A percentile compares a stretch with the other conserved stretches of the same genome.
Conservation (phyloP, 2,113 vertebrate genomes). For the Melanerpes aurifrons region DNA sequence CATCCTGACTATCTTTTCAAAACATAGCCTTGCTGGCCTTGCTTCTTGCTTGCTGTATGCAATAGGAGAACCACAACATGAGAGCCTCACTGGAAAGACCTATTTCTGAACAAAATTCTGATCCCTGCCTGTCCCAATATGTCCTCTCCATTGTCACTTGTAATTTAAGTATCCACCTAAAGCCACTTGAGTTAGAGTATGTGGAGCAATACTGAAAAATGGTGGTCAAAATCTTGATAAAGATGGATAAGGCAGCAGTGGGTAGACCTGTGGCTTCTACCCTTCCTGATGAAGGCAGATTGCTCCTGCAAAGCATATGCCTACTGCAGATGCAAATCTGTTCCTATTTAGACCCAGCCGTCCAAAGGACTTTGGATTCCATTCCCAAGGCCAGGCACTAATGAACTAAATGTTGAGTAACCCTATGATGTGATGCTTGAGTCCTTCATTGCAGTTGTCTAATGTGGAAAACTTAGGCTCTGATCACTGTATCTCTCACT, state of each 20-base stretch:
- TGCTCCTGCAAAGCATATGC: neutral
- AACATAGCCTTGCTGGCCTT: neutral
- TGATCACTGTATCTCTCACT: neutral
- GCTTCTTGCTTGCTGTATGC: accelerated
- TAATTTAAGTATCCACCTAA: neutral
- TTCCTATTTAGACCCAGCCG: neutral
- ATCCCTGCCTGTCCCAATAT: neutral
- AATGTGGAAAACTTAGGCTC: neutral
- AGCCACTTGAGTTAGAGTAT: neutral
- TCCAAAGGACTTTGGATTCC: neutral
- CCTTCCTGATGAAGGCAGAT: neutral
- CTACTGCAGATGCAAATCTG: neutral
- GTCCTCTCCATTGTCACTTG: neutral
- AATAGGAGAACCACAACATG: neutral
- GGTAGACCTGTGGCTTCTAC: neutral
- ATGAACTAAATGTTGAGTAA: neutral
- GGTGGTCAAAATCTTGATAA: accelerated
- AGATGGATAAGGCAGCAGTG: neutral
- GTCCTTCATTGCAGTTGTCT: neutral
- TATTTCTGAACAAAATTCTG: neutral
- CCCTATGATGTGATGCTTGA: accelerated
- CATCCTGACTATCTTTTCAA: neutral
- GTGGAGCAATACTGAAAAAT: neutral
- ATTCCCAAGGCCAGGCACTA: neutral
- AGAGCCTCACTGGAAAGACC: neutral